Evolutionary conservation across 2,113 vertebrate species (phyloP).

Genomic region (Myocastor coypus): DNA sequence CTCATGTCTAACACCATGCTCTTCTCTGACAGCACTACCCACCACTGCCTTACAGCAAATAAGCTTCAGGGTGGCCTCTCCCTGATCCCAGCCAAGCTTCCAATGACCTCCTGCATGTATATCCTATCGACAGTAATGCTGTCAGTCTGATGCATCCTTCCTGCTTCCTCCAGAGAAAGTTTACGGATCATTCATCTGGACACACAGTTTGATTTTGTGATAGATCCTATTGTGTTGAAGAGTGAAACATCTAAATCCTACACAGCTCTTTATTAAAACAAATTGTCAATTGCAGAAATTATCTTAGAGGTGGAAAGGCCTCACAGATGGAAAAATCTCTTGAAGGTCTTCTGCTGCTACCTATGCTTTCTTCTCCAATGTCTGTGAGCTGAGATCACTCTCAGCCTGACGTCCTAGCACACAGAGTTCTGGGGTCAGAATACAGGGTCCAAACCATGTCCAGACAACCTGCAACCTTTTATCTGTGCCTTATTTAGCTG

Average conservation of each 20-base stretch:
- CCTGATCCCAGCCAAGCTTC: no score
- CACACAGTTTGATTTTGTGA: neutral
- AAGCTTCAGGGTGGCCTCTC: no score
- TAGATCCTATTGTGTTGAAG: neutral
- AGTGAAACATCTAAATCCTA: neutral
- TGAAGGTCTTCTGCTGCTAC: neutral
- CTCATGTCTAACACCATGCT: no score
- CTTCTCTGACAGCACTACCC: no score
- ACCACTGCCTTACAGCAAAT: no score
- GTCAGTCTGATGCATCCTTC: no score
- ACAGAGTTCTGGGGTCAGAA: neutral
- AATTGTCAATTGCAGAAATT: neutral
- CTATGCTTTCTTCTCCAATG: neutral
- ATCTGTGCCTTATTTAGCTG: no score
- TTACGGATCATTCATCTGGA: neutral
- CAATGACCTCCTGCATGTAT: no score
- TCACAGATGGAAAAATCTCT: neutral
- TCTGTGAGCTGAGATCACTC: neutral
- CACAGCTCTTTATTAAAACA: neutral
- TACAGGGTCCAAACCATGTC: neutral
- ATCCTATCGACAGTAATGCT: no score
- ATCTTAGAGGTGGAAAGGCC: neutral
- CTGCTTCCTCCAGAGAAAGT: neutral
- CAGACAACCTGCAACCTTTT: neutral
- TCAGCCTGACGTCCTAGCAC: neutral